A percentile compares a stretch with the other conserved stretches of the same genome.
phyloP scores from a whole-genome alignment of 92 coral and sea anemone genomes.

The Palythoa grandiflora region DNA sequence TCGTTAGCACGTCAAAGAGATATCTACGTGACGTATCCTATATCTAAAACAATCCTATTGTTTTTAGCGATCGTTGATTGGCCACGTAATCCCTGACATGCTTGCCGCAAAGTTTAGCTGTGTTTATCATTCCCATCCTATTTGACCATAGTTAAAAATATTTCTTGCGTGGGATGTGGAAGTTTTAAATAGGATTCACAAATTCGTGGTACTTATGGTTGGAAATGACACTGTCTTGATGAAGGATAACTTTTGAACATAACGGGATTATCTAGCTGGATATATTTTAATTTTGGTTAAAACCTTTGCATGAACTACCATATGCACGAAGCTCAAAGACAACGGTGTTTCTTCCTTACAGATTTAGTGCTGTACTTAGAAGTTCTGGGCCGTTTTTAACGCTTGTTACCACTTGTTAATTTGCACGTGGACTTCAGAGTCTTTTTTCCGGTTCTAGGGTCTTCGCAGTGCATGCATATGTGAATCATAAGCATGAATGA shows the following conservation, averaged over 20 bases:
- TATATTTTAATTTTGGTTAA: not conserved
- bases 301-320: not conserved
- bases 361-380: not conserved
- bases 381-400: not conserved
- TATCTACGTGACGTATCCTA: not conserved
- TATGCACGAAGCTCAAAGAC: not conserved
- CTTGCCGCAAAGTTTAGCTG: not conserved
- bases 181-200: not conserved
- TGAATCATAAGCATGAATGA: slow-evolving; percentile 8
- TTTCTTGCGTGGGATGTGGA: not conserved
- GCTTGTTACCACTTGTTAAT: not conserved
- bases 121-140: not conserved
- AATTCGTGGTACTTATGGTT: not conserved
- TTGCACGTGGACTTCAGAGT: not conserved
- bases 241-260: not conserved
- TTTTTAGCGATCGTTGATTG: slow-evolving; percentile 10
- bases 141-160: not conserved
- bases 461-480: not conserved
- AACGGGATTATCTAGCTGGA: not conserved
- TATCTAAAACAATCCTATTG: not conserved
- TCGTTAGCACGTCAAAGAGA: not conserved
- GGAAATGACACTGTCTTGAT: not conserved
- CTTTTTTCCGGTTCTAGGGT: no score
- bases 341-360: not conserved
- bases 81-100: not conserved